These are phyloP conservation scores for Phallusia fumigata DNA, from an alignment of 23 tunicate species.

Conservation along the genomic window DNA sequence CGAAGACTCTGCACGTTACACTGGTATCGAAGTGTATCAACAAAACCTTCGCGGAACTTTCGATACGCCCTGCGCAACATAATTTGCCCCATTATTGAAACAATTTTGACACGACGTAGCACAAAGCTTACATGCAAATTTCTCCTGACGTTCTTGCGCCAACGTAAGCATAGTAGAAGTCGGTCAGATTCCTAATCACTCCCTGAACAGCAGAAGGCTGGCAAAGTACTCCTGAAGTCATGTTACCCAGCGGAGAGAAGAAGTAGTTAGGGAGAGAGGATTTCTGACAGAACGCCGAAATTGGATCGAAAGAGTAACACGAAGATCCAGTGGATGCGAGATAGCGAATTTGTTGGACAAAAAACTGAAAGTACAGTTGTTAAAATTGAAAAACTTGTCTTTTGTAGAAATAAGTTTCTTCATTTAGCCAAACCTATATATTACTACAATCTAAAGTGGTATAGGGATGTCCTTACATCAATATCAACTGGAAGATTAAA, in stretches of 20 bases:
- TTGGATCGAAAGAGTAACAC: neutral
- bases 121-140: slow-evolving; percentile 10
- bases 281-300: neutral
- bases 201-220: neutral
- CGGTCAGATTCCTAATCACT: neutral
- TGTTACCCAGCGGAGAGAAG: neutral
- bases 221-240: neutral
- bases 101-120: no score
- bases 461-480: neutral
- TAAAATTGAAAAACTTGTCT: no score
- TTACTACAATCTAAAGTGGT: no score
- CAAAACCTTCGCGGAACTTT: neutral
- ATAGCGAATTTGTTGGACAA: neutral
- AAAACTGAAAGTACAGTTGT: neutral
- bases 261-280: neutral
- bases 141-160: slow-evolving; percentile 16
- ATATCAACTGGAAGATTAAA: slow-evolving; percentile 18
- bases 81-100: neutral
- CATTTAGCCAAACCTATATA: no score
- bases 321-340: neutral
- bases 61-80: neutral
- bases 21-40: neutral
- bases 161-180: slow-evolving; percentile 9
- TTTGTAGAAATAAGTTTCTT: no score
- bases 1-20: neutral